Conservation (phyloP, 2,888 invertebrate species). For the Strigamia transsilvanica region DNA sequence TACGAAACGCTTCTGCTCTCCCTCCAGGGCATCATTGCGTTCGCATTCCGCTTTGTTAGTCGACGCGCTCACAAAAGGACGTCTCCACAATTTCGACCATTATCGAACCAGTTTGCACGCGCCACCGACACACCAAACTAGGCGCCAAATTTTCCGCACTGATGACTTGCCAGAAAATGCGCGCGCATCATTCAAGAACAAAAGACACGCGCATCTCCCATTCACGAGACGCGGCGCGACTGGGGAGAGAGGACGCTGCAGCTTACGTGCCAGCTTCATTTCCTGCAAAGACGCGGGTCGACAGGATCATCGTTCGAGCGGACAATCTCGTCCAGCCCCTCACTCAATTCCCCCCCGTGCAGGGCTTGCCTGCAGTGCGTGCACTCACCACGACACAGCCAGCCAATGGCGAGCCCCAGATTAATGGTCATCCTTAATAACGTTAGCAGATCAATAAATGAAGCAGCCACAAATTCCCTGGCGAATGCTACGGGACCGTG, state of each 20-base stretch:
- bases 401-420: conserved; percentile 41
- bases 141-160: conserved; percentile 45
- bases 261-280: conserved; percentile 41
- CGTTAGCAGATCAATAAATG: conserved; percentile 49
- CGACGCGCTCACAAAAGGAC: conserved; percentile 49
- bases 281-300: conserved; percentile 27
- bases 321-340: conserved; percentile 25
- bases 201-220: conserved; percentile 42
- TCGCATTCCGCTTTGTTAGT: conserved; percentile 49
- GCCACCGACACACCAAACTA: conserved; percentile 40
- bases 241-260: background rate
- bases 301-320: conserved; percentile 42
- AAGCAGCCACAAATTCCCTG: conserved; percentile 46
- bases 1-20: conserved; percentile 42
- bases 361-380: conserved; percentile 13
- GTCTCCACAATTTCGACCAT: conserved; percentile 41
- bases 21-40: conserved; percentile 48
- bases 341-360: background rate
- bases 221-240: background rate
- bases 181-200: conserved; percentile 46
- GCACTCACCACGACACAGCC: background rate
- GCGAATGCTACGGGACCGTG: conserved; percentile 27
- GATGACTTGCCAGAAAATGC: conserved; percentile 49
- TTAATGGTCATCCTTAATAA: conserved; percentile 49
- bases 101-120: conserved; percentile 49